A percentile compares a stretch with the other conserved stretches of the same genome.
phyloP scores from a whole-genome alignment of 30 jellyfish, hydroid and myxozoan genomes.

The Sanderia malayensis region DNA sequence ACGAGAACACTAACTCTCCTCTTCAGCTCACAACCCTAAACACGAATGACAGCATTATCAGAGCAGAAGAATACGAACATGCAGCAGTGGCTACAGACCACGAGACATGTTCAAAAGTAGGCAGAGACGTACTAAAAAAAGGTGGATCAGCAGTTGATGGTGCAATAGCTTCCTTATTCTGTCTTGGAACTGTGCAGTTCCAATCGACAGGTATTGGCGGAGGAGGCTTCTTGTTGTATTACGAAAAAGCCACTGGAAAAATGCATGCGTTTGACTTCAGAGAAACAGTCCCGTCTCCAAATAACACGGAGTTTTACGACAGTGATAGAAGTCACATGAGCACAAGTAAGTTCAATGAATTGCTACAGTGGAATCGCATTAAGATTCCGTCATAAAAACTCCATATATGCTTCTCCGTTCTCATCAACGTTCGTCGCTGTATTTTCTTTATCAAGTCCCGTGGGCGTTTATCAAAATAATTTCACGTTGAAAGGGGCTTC shows the following conservation, averaged over 20 bases:
- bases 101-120: conserved; percentile 51
- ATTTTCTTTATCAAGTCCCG: no score
- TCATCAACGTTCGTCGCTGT: no score
- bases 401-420: no score
- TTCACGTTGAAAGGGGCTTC: no score
- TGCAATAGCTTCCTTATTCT: conserved; percentile 73
- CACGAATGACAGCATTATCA: not conserved
- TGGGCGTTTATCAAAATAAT: no score
- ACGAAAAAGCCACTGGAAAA: conserved; percentile 29
- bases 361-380: no score
- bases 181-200: conserved; percentile 67
- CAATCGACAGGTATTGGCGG: conserved; percentile 92
- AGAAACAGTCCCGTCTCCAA: conserved; percentile 69
- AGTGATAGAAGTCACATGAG: no score
- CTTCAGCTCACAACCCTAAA: not conserved
- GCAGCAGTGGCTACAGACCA: conserved; percentile 58
- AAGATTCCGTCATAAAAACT: no score
- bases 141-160: conserved; percentile 94
- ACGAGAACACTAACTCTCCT: not conserved
- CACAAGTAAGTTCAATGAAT: no score
- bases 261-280: conserved; percentile 52
- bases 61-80: conserved; percentile 16
- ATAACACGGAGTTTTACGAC: conserved; percentile 17
- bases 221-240: conserved; percentile 77
- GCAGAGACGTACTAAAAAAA: conserved; percentile 55